These are phyloP conservation scores for Neopipo cinnamomea DNA, from an alignment of 2,113 vertebrate species.

Conservation along the genomic window DNA sequence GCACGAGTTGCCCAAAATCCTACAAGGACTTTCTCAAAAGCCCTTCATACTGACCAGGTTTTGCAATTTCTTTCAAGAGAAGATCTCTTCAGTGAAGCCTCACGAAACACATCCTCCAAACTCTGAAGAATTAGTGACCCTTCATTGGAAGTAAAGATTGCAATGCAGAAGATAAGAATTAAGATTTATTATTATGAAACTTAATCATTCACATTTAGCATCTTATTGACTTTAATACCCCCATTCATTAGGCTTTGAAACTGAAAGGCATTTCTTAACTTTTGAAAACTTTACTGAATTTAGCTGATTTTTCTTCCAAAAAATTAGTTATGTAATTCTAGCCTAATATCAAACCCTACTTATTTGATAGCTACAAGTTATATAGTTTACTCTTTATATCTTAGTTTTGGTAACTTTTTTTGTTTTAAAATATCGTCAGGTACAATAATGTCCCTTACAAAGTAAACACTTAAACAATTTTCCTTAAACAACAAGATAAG, in stretches of 20 bases:
- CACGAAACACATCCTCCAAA: not conserved
- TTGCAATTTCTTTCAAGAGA: not conserved
- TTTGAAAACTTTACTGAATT: not conserved
- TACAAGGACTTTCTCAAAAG: not conserved
- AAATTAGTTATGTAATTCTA: not conserved
- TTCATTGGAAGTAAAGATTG: not conserved
- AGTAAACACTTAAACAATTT: not conserved
- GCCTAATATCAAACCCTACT: not conserved
- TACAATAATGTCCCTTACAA: not conserved
- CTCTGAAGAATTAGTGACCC: not conserved
- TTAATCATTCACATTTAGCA: not conserved
- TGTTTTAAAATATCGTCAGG: fast-evolving
- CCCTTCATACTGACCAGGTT: not conserved
- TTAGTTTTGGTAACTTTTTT: not conserved
- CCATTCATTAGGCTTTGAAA: not conserved
- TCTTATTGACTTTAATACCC: not conserved
- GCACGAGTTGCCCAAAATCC: not conserved
- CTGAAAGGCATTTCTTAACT: not conserved
- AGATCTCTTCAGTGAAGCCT: not conserved
- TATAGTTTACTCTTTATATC: not conserved
- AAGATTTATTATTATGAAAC: not conserved
- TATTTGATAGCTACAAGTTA: not conserved
- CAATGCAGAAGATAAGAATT: not conserved
- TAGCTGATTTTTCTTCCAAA: not conserved
- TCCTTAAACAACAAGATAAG: not conserved